phyloP scores from a whole-genome alignment of 2,888 invertebrate genomes.

The Apotomis turbidana region DNA sequence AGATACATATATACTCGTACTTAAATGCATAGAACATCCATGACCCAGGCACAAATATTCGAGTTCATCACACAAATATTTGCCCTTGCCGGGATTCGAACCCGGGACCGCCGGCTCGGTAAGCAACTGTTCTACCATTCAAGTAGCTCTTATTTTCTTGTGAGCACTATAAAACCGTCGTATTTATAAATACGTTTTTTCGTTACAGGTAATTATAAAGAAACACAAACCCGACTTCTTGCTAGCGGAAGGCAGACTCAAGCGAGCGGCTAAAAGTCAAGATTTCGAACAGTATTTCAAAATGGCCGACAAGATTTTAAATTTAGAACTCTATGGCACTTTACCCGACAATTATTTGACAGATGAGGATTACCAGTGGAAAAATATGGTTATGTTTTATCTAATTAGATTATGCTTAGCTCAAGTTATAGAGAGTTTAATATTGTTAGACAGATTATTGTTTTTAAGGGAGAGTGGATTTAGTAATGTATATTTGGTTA shows the following conservation, averaged over 20 bases:
- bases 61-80: too few relatives aligned
- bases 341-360: slow-evolving; percentile 57
- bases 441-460: slow-evolving; percentile 91
- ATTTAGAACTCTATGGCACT: slow-evolving; percentile 77
- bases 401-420: slow-evolving; percentile 90
- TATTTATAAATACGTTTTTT: slow-evolving; percentile 32
- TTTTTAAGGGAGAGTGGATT: slow-evolving; percentile 88
- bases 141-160: too few relatives aligned
- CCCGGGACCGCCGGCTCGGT: too few relatives aligned
- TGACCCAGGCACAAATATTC: too few relatives aligned
- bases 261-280: slow-evolving; percentile 83
- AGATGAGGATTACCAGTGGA: slow-evolving; percentile 68
- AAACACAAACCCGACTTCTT: slow-evolving; percentile 58
- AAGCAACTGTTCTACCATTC: too few relatives aligned
- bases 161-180: too few relatives aligned
- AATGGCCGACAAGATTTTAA: slow-evolving; percentile 86
- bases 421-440: slow-evolving; percentile 91
- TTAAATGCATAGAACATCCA: too few relatives aligned
- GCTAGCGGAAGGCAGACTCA: slow-evolving; percentile 83
- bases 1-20: too few relatives aligned
- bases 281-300: slow-evolving; percentile 88
- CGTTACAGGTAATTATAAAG: slow-evolving; percentile 70
- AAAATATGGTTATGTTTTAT: slow-evolving; percentile 89
- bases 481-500: slow-evolving; percentile 84
- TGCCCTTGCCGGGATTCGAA: too few relatives aligned